A percentile compares a stretch with the other conserved stretches of the same genome.
Conservation (phyloP, 2,113 vertebrate species). For the Pteropus alecto region DNA sequence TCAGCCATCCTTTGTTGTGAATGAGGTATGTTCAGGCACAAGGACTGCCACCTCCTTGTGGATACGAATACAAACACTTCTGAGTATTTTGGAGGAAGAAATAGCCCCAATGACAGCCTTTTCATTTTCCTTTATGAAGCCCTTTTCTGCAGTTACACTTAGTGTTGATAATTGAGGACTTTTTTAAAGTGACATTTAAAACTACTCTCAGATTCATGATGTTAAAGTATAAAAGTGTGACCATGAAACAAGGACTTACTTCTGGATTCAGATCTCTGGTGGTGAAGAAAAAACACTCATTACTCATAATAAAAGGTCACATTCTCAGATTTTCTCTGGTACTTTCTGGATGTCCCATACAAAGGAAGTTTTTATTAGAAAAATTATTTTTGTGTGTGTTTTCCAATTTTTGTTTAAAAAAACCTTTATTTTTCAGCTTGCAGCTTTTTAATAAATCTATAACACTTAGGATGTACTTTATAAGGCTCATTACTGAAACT, state of each 20-base stretch:
- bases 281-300: background rate
- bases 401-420: background rate
- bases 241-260: background rate
- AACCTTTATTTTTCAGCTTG: background rate
- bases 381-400: background rate
- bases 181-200: constrained; percentile 27
- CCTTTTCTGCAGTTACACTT: background rate
- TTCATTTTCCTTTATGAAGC: background rate
- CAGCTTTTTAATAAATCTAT: background rate
- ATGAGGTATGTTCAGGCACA: background rate
- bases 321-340: background rate
- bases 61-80: background rate
- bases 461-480: background rate
- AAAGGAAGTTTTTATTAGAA: constrained; percentile 19
- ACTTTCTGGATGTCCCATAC: background rate
- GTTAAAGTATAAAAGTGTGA: constrained; percentile 2
- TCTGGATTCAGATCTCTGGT: constrained; percentile 46
- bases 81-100: constrained; percentile 25
- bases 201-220: background rate
- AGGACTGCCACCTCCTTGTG: background rate
- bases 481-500: background rate
- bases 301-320: background rate
- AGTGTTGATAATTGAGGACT: background rate
- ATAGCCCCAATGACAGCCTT: background rate
- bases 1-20: background rate